Percentiles rank a stretch among this genome's conserved stretches.
Evolutionary conservation across 2,888 invertebrate genomes (phyloP).

Genomic region (Rhogogaster chlorosoma): DNA sequence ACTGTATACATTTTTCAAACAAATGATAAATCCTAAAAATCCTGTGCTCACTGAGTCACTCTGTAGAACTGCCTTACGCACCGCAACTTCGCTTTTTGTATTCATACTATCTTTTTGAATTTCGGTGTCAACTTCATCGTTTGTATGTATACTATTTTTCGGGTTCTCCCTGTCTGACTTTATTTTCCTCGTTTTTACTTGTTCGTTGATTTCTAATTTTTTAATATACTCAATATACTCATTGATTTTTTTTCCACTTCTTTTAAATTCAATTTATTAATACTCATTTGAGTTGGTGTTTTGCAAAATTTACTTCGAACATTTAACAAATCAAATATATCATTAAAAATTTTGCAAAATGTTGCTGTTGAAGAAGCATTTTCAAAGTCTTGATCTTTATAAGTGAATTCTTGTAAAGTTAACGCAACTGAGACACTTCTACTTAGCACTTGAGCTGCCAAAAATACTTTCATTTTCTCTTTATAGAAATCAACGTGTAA

Average conservation of each 20-base stretch:
- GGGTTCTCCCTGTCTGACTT: background rate
- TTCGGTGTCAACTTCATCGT: background rate
- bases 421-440: slow-evolving; percentile 1
- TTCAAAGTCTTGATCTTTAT: background rate
- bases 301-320: slow-evolving; percentile 11
- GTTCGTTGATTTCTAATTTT: background rate
- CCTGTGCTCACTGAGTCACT: slow-evolving; percentile 10
- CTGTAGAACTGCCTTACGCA: background rate
- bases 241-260: background rate
- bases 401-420: background rate
- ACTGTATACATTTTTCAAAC: background rate
- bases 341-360: background rate
- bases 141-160: background rate
- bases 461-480: too few species aligned
- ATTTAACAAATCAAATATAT: slow-evolving; percentile 14
- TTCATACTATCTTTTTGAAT: background rate
- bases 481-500: too few species aligned
- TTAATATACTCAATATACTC: slow-evolving; percentile 2
- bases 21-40: slow-evolving; percentile 4
- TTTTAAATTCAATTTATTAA: background rate
- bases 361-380: slow-evolving; percentile 17
- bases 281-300: background rate
- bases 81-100: background rate
- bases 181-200: background rate
- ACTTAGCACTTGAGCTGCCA: slow-evolving; percentile 9